Conservation (phyloP, 2,888 invertebrate species). For the Hermaeophaga mercurialis region DNA sequence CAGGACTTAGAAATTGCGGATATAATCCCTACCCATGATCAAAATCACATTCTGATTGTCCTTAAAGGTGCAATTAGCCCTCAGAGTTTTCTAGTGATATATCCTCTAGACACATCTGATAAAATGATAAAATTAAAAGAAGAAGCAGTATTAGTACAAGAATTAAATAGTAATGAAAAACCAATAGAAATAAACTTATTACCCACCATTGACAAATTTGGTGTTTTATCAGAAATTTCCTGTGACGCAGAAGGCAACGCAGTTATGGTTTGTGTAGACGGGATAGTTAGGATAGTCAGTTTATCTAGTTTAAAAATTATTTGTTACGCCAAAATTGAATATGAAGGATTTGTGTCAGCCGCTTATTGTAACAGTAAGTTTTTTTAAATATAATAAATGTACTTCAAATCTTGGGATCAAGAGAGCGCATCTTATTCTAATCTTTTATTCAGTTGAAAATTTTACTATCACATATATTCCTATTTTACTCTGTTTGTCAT, state of each 20-base stretch:
- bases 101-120: constrained; percentile 60
- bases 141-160: constrained; percentile 66
- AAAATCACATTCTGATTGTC: constrained; percentile 69
- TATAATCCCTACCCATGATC: constrained; percentile 72
- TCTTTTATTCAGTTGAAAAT: no score
- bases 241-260: constrained; percentile 61
- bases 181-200: constrained; percentile 74
- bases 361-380: constrained; percentile 81
- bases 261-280: constrained; percentile 76
- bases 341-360: constrained; percentile 77
- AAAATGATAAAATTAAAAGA: constrained; percentile 63
- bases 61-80: constrained; percentile 51
- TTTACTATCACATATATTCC: no score
- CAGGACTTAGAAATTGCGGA: constrained; percentile 62
- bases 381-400: no score
- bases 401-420: no score
- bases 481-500: no score
- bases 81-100: constrained; percentile 61
- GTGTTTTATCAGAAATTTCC: constrained; percentile 30
- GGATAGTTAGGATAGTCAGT: constrained; percentile 73
- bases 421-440: no score
- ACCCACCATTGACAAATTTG: constrained; percentile 59
- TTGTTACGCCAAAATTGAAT: constrained; percentile 70
- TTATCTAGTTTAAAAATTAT: constrained; percentile 72
- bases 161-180: constrained; percentile 68